phyloP scores from a whole-genome alignment of 2,888 invertebrate genomes.

The Flexamia atlantica region DNA sequence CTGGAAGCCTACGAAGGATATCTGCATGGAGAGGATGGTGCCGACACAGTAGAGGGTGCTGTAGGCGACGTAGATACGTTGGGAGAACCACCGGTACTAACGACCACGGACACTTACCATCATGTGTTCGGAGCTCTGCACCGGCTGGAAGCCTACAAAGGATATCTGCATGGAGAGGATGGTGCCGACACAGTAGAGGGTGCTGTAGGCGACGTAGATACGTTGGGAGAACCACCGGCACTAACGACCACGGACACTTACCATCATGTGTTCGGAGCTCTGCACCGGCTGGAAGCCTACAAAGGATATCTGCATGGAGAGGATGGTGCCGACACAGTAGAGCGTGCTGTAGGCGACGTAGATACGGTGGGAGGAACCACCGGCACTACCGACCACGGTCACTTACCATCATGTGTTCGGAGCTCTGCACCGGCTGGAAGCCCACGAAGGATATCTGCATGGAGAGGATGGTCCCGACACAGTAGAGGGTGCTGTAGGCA shows the following conservation, averaged over 20 bases:
- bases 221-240: slow-evolving; percentile 96
- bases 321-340: no score
- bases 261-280: no score
- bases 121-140: no score
- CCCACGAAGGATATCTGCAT: slow-evolving; percentile 96
- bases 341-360: slow-evolving; percentile 74
- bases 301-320: slow-evolving; percentile 80
- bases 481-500: slow-evolving; percentile 95
- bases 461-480: slow-evolving; percentile 97
- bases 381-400: no score
- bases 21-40: no score
- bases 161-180: slow-evolving; percentile 98
- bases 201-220: slow-evolving; percentile 96
- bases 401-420: slow-evolving; percentile 98
- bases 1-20: no score
- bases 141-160: no score
- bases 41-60: slow-evolving; percentile 79
- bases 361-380: slow-evolving; percentile 72
- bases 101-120: no score
- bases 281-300: no score
- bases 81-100: slow-evolving; percentile 95
- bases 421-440: slow-evolving; percentile 97
- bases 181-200: slow-evolving; percentile 95
- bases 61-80: slow-evolving; percentile 95
- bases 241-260: no score